Percentiles rank a stretch among this genome's conserved stretches.
phyloP scores from a whole-genome alignment of 2,888 invertebrate genomes.

The Spialia ferax region DNA sequence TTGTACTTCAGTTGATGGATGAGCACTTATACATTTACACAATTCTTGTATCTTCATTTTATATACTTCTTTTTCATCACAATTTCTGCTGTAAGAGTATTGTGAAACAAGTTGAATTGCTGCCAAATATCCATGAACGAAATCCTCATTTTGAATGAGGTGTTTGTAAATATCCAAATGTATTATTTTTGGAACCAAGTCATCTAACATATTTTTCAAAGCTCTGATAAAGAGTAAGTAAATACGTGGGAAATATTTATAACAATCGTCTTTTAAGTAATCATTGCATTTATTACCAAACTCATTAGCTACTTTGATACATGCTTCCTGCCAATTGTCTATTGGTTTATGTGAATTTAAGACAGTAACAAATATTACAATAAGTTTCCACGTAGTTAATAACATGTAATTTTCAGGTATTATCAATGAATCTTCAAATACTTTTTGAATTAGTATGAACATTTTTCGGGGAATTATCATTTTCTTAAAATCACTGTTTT shows the following conservation, averaged over 20 bases:
- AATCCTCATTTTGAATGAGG: slow-evolving; percentile 56
- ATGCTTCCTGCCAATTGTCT: slow-evolving; percentile 51
- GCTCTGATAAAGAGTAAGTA: slow-evolving; percentile 61
- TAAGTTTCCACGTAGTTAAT: slow-evolving; percentile 62
- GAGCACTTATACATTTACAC: slow-evolving; percentile 47
- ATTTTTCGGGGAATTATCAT: slow-evolving; percentile 53
- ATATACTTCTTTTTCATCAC: slow-evolving; percentile 27
- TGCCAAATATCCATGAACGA: slow-evolving; percentile 59
- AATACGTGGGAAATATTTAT: slow-evolving; percentile 60
- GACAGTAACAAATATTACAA: slow-evolving; percentile 53
- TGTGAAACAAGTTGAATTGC: slow-evolving; percentile 44
- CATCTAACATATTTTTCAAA: slow-evolving; percentile 47
- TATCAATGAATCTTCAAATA: slow-evolving; percentile 52
- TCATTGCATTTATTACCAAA: slow-evolving; percentile 58
- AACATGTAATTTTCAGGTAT: slow-evolving; percentile 61
- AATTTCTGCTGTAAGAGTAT: slow-evolving; percentile 31
- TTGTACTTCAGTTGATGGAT: slow-evolving; percentile 65
- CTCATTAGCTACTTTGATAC: slow-evolving; percentile 50
- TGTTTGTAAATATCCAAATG: slow-evolving; percentile 51
- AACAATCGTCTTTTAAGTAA: slow-evolving; percentile 61
- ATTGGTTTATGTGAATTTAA: slow-evolving; percentile 45
- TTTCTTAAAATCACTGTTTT: slow-evolving; percentile 41
- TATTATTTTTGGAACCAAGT: slow-evolving; percentile 43
- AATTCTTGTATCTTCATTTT: slow-evolving; percentile 43
- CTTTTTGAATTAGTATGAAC: slow-evolving; percentile 52